Evolutionary conservation across 2,113 vertebrate species (phyloP).

Genomic region (Entomyzon cyanotis): DNA sequence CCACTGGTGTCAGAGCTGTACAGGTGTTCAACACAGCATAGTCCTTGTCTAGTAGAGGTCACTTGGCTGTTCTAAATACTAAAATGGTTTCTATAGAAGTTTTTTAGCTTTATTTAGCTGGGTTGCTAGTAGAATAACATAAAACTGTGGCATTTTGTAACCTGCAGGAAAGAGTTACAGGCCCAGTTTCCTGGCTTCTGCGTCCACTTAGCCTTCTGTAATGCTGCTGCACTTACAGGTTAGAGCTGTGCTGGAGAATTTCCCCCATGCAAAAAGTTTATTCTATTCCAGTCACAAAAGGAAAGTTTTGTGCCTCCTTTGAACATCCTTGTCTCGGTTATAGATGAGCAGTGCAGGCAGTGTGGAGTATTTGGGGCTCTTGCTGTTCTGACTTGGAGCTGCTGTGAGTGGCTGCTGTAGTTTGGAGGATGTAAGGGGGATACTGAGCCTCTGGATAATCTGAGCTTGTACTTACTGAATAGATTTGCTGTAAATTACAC

Average conservation of each 20-base stretch:
- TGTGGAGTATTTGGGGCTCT: neutral
- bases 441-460: neutral
- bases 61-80: neutral
- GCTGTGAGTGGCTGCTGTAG: neutral
- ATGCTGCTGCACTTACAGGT: accelerated
- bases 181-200: neutral
- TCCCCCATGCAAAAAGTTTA: neutral
- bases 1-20: neutral
- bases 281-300: neutral
- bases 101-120: neutral
- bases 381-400: neutral
- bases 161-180: neutral
- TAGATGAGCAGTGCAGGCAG: neutral
- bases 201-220: neutral
- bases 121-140: neutral
- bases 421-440: neutral
- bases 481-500: neutral
- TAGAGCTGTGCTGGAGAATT: neutral
- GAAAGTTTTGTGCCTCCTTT: neutral
- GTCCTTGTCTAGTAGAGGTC: neutral
- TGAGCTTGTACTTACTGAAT: neutral
- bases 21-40: neutral
- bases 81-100: neutral
- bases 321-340: neutral
- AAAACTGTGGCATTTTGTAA: neutral